These are phyloP conservation scores for Drosophila mayaguana DNA, from an alignment of 2,888 invertebrate species.

Conservation along the genomic window DNA sequence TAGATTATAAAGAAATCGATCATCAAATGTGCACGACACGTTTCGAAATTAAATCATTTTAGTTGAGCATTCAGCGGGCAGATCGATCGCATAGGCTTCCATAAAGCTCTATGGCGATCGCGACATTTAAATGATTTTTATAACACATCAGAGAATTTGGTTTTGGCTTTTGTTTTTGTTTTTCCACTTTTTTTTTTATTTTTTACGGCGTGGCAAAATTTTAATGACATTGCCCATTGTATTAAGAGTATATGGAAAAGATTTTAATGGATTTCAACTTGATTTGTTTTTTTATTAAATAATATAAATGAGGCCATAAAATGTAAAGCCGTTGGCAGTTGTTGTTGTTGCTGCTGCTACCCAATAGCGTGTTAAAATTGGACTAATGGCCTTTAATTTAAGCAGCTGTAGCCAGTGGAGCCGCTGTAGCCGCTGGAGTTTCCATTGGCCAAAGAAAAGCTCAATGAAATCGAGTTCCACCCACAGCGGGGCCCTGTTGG, in stretches of 20 bases:
- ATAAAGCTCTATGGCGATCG: conserved; percentile 46
- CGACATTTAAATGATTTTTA: conserved; percentile 75
- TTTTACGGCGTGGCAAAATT: conserved; percentile 77
- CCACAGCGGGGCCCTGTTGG: not conserved
- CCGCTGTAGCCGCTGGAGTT: conserved; percentile 13
- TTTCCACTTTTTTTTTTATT: not conserved
- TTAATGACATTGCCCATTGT: conserved; percentile 69
- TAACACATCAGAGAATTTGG: conserved; percentile 68
- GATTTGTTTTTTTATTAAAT: conserved; percentile 48
- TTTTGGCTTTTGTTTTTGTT: conserved; percentile 32
- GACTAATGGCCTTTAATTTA: conserved; percentile 71
- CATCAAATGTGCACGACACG: conserved; percentile 76
- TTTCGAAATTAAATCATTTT: conserved; percentile 83
- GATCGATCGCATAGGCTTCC: conserved; percentile 7
- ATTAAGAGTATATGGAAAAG: conserved; percentile 64
- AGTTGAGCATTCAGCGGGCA: conserved; percentile 66
- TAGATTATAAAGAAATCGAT: conserved; percentile 58
- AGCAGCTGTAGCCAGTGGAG: conserved; percentile 33
- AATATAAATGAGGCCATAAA: conserved; percentile 62
- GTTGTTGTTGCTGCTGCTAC: conserved; percentile 4
- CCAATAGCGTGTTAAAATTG: conserved; percentile 66
- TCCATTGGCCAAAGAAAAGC: conserved; percentile 30
- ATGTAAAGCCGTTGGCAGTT: conserved; percentile 35
- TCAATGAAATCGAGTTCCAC: conserved; percentile 17
- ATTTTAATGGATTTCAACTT: conserved; percentile 61